Conservation (phyloP, 2,797 vertebrate species). For the Catostomus latipinnis region DNA sequence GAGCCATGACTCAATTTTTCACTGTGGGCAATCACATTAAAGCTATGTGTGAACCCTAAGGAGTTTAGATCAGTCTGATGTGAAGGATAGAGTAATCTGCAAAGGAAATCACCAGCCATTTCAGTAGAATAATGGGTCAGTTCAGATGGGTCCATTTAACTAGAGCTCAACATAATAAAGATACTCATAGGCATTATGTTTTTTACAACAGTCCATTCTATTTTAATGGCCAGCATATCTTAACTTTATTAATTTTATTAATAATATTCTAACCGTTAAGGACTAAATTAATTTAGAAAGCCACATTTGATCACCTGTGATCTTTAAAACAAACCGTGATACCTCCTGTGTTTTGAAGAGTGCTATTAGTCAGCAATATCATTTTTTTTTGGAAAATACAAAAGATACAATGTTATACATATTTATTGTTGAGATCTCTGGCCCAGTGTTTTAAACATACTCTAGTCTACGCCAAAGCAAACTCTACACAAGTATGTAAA, state of each 20-base stretch:
- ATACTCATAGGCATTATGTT: neutral
- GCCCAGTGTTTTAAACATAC: neutral
- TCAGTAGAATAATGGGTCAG: conserved; percentile 21
- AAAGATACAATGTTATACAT: neutral
- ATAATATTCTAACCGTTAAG: neutral
- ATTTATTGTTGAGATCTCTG: neutral
- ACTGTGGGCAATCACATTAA: neutral
- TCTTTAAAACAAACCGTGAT: conserved; percentile 39
- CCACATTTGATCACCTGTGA: conserved; percentile 18
- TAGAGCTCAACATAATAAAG: neutral
- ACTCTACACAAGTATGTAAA: no score
- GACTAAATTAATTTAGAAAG: conserved; percentile 10
- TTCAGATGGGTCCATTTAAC: neutral
- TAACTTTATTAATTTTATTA: no score
- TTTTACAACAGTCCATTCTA: neutral
- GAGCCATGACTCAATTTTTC: conserved; percentile 9
- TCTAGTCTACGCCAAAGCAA: no score
- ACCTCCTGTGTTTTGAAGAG: conserved; percentile 50
- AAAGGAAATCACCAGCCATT: conserved; percentile 70
- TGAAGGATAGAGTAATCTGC: conserved; percentile 55
- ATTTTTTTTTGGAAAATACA: no score
- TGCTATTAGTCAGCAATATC: no score
- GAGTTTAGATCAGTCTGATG: neutral
- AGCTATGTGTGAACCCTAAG: conserved; percentile 12
- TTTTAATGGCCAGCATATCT: conserved; percentile 17